Evolutionary conservation across 2,113 vertebrate species (phyloP), one percentile per base, ranked within the genome.

Genomic region (Eolophus roseicapilla): DNA sequence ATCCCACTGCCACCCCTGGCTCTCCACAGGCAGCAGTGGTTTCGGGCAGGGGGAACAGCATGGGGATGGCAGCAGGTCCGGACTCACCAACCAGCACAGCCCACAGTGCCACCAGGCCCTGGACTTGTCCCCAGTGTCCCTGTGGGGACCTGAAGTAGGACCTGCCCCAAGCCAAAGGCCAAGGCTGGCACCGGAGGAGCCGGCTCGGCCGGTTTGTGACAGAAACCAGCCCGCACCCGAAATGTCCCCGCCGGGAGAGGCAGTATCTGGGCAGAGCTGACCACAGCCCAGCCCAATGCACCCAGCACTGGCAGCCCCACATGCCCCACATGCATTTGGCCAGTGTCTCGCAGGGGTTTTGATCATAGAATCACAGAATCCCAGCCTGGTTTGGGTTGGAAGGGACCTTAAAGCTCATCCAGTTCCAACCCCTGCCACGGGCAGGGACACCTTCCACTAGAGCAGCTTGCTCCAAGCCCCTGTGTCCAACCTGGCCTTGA

Each of bases 161-260:
- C 92, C 88, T 65, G 90, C 16, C 81, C 24, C 18, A 3, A 76
- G 90, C 57, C 92, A 62, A 91, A 73, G 91, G 93, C 94, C 62
- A 6, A 68, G 70, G 69, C 89, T 79, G 84, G 92, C 87, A 93
- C 82, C 76, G 69, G 95, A 83, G 71, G 88, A 96, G 92, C 96
- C 92, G 93, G 95, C 92, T 96, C 13, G 20, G 95, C 95, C 68
- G 93, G 96, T 96, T 97, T 82, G 75, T 4, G 3, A 90, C 93
- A 95, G 95, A 95, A 97, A 94, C 95, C 93, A 93, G 67, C 85
- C 46, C 4, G 59, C 79, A 18, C 67, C 47, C 12, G 37, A 39
- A 91, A 82, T 47, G 90, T 90, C 92, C 93, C 93, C 39, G 20
- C 87, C 43, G 31, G 82, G 79, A 90, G 90, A 44, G 86, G 95